Evolutionary conservation across 2,113 vertebrate genomes (phyloP).

Genomic region (Hippotragus niger): DNA sequence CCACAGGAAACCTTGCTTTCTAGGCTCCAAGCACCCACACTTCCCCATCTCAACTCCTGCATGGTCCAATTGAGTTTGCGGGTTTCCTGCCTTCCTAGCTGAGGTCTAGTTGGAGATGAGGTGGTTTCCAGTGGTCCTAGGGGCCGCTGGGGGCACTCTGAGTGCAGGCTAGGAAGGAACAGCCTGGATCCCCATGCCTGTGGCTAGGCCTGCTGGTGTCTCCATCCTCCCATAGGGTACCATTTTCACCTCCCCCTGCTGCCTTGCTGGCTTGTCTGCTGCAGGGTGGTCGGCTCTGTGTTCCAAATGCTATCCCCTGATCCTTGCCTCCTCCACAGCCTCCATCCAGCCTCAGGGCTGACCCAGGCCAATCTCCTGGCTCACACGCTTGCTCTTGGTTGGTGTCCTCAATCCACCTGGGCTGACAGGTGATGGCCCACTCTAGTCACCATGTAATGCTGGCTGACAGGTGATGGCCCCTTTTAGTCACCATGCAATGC

Average conservation of each 20-base stretch:
- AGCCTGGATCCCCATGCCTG: not conserved
- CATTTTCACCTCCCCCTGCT: not conserved
- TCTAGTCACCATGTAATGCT: not conserved
- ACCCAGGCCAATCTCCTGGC: not conserved
- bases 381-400: not conserved
- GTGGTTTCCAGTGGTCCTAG: not conserved
- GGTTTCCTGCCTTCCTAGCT: not conserved
- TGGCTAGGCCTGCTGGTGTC: not conserved
- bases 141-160: not conserved
- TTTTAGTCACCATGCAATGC: not conserved
- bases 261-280: not conserved
- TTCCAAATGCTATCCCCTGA: not conserved
- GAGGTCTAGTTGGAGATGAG: not conserved
- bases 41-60: not conserved
- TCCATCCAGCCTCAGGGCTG: not conserved
- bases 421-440: not conserved
- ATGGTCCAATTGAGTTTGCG: not conserved
- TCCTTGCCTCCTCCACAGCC: not conserved
- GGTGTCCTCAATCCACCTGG: not conserved
- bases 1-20: not conserved
- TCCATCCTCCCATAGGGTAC: not conserved
- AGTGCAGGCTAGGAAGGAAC: not conserved
- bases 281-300: not conserved
- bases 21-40: not conserved
- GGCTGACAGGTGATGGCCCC: not conserved